Evolutionary conservation across 2,797 vertebrate species (phyloP), one percentile per base, ranked within the genome.

Genomic region (Megaceryle alcyon): DNA sequence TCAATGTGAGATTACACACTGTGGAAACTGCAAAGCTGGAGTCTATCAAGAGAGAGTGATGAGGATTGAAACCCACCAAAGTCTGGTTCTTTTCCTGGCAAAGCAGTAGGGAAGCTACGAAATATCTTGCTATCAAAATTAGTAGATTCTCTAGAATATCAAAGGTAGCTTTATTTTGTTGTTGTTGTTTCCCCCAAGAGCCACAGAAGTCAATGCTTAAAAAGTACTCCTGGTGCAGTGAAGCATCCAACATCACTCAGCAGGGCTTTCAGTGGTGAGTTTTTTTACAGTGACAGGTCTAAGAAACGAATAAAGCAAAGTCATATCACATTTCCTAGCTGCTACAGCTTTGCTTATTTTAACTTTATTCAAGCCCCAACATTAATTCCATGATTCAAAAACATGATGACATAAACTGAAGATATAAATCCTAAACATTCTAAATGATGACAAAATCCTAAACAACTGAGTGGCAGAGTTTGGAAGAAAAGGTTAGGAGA

Each of bases 71-170:
- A 92, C 22, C 22, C 63, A 77, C 35, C 35, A 43, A 82, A 86
- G 31, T 29, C 92, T 86, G 48, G 33, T 48, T 63, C 49, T 93
- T 91, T 80, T 94, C 84, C 82, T 92, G 75, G 72, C 84, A 86
- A 57, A 86, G 84, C 6, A 48, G 28, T 29, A 80, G 37, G 57
- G 66, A 86, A 92, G 76, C 71, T 9, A 88, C 94, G 70, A 95
- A 90, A 48, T 63, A 48, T 20, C 17, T 78, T 73, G 22, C 33
- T 26, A 49, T 76, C 83, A 76, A 80, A 93, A 91, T 90, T 54
- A 94, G 68, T 84, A 86, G 46, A 35, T 95, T 94, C 54, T 94
- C 87, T 59, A 54, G 60, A 81, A 82, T 71, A 73, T 72, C 78
- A 70, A 51, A 89, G 26, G 22, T 31, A 70, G 8, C 18, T 75